Evolutionary conservation across 2,797 vertebrate genomes (phyloP).

Genomic region (Acrossocheilus fasciatus): DNA sequence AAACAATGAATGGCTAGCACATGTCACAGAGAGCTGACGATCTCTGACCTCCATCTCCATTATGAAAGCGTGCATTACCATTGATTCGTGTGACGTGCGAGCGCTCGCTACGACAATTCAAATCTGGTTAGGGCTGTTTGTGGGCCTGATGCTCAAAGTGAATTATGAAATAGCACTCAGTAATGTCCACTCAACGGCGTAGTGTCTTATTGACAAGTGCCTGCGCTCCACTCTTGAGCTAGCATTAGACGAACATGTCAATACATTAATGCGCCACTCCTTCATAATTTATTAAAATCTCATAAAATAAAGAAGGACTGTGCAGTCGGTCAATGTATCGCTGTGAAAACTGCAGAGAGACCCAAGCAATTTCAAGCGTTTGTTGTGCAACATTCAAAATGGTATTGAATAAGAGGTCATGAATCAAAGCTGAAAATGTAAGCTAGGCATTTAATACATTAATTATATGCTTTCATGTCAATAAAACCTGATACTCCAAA

Average conservation of each 20-base stretch:
- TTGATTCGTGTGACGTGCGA: not conserved
- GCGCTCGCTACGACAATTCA: slow-evolving; percentile 26
- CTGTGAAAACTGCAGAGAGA: not conserved
- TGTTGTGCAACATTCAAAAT: not conserved
- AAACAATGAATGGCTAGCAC: not conserved
- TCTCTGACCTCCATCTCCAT: slow-evolving; percentile 12
- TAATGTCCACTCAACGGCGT: slow-evolving; percentile 41
- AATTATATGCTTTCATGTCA: not conserved
- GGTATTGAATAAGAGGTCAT: not conserved
- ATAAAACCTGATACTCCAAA: slow-evolving; percentile 11
- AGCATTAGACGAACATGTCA: slow-evolving; percentile 41
- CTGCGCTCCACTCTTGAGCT: slow-evolving; percentile 8
- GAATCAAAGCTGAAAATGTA: slow-evolving; percentile 8
- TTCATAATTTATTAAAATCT: slow-evolving; percentile 58
- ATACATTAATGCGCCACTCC: slow-evolving; percentile 46
- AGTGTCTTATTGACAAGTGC: slow-evolving; percentile 52
- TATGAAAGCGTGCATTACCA: slow-evolving; percentile 32
- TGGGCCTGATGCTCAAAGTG: slow-evolving; percentile 30
- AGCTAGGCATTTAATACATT: not conserved
- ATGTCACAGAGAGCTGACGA: not conserved
- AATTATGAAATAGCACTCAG: slow-evolving; percentile 51
- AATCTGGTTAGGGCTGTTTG: slow-evolving; percentile 13
- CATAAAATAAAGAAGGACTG: slow-evolving; percentile 41
- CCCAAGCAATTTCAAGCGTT: not conserved
- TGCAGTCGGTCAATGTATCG: not conserved